These are phyloP conservation scores for Hippoglossus hippoglossus DNA, from an alignment of 2,797 vertebrate species.

Conservation along the genomic window DNA sequence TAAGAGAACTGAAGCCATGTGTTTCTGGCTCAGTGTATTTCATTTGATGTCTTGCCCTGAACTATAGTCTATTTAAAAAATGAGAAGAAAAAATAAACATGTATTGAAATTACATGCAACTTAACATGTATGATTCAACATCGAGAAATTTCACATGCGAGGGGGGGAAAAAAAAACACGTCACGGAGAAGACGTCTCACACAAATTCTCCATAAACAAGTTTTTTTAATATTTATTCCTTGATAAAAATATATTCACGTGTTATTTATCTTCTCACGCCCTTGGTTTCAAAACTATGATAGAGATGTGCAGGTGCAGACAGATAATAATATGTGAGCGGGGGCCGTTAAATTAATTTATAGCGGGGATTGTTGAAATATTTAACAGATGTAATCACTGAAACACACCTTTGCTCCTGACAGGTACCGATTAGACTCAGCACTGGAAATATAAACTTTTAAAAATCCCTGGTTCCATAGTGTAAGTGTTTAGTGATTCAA, in stretches of 20 bases:
- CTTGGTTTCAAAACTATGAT: neutral
- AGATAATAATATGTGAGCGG: constrained; percentile 16
- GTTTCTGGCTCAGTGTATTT: constrained; percentile 44
- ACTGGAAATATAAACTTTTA: constrained; percentile 32
- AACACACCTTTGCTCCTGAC: constrained; percentile 44
- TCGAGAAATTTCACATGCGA: constrained; percentile 61
- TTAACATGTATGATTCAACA: constrained; percentile 78
- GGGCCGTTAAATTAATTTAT: constrained; percentile 36
- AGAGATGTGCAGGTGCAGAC: constrained; percentile 16
- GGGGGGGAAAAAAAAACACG: neutral
- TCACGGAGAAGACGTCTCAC: neutral
- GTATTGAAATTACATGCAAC: constrained; percentile 70
- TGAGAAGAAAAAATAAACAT: constrained; percentile 36
- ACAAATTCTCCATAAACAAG: constrained; percentile 22
- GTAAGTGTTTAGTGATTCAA: constrained; percentile 6
- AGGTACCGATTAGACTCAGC: constrained; percentile 44
- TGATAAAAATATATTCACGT: neutral
- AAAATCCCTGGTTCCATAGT: constrained; percentile 15
- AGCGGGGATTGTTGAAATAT: constrained; percentile 38
- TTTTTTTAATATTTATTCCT: constrained; percentile 7
- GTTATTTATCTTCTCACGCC: neutral
- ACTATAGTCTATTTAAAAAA: constrained; percentile 27
- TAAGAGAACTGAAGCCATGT: neutral
- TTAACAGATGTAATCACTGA: constrained; percentile 51
- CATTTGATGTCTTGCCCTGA: constrained; percentile 36